Base-by-base conservation (phyloP, 2,888 invertebrate genomes). In the Lordiphosa andalusiaca region DNA sequence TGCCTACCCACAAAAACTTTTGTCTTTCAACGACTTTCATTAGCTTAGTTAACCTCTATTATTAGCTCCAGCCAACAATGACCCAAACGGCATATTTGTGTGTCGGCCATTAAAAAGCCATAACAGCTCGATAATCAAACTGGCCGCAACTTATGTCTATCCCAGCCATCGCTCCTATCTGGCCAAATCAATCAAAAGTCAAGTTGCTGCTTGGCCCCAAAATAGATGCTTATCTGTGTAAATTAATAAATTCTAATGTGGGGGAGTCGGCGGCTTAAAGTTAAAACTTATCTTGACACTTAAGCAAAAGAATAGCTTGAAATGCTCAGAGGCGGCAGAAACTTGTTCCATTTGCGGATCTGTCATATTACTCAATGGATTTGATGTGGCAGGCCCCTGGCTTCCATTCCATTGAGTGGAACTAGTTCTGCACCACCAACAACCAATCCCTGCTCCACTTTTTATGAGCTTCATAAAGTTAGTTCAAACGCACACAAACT, bases 191-290 rank as follows among this genome's bases (percentile, higher is more conserved):
- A 77, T 77, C 77, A 77, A 77, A 66, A 66, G 66, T 47, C 67
- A 60, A 30, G 30, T 50, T 57, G 19, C 13, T 57, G 19, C 13
- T 47, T 48, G 48, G 48, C 59, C 59, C 53, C 46, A 23, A 23
- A 23, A 6, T 30, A 76, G 85, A 84, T 80, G 68, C 65, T 74
- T 80, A 80, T 83, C 85, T 56, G 47, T 56, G 47, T 39, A 47
- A 55, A 65, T 62, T 80, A 83, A 80, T 84, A 80, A 75, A 84
- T 80, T 80, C 83, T 85, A 50, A 72, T 78, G 68, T 84, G 85
- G 80, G 78, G 70, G 85, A 67, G 85, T 54, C 85, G 16, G 16
- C 16, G 16, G 78, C 71, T 75, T 78, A 75, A 80, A 71, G 77
- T 73, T 69, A 69, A 67, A 62, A 65, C 70, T 53, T 60, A 37